Base-by-base conservation (phyloP, 2,797 vertebrate species). In the Coracias cyanogaster region DNA sequence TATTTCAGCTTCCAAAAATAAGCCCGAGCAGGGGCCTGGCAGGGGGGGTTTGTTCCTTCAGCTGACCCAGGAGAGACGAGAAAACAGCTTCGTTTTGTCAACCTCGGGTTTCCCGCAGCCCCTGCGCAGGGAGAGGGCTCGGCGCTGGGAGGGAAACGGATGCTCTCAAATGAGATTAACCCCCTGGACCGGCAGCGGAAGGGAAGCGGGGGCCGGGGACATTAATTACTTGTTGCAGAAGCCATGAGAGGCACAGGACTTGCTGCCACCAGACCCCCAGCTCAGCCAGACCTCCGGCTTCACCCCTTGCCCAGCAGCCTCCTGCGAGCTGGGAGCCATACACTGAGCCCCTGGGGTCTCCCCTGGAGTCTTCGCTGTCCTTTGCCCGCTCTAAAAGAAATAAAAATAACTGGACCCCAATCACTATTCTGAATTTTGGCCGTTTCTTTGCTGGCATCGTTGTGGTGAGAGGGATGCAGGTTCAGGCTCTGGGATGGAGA, bases 121-220 rank as follows among this genome's bases (percentile, higher is more conserved):
- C 80, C 86, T 79, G 72, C 49, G 1, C 69, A 31, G 0, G 1
- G 77, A 35, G 48, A 31, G 72, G 64, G 64, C 74, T 90, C 0
- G 0, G 55, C 0, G 0, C 48, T 7, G 57, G 48, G 29, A 57
- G 33, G 64, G 67, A 39, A 77, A 19, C 0, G 2, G 69, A 39
- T 77, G 72, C 60, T 72, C 84, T 5, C 2, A 7, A 12, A 37
- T 12, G 65, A 37, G 73, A 74, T 90, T 58, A 77, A 81, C 29
- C 46, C 51, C 31, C 57, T 0, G 29, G 29, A 8, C 6, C 1
- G 2, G 60, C 87, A 54, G 76, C 9, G 7, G 70, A 74, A 77
- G 52, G 67, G 61, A 37, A 69, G 21, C 0, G 1, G 14, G 16
- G 15, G 57, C 64, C 3, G 18, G 26, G 39, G 62, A 43, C n/a